These are phyloP conservation scores for Xestia ashworthii DNA, from an alignment of 2,888 invertebrate species.

Conservation along the genomic window DNA sequence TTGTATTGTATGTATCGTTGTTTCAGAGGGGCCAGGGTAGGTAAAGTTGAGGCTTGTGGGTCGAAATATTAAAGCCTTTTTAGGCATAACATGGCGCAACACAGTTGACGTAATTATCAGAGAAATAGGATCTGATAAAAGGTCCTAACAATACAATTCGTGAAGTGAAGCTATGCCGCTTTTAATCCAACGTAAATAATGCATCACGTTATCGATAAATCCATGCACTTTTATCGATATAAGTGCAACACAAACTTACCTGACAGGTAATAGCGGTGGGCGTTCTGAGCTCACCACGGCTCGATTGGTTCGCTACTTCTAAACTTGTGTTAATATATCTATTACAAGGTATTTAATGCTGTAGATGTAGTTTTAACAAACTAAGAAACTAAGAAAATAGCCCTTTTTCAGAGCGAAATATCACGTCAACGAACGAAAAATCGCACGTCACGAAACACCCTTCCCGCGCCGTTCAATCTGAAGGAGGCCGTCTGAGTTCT, in stretches of 20 bases:
- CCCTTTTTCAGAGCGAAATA: no score
- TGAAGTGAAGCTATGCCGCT: no score
- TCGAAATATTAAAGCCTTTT: neutral
- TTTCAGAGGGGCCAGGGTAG: neutral
- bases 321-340: slow-evolving; percentile 45
- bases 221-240: slow-evolving; percentile 37
- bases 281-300: slow-evolving; percentile 26
- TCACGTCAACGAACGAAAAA: no score
- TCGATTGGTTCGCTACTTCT: slow-evolving; percentile 33
- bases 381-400: neutral
- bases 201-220: slow-evolving; percentile 46
- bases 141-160: no score
- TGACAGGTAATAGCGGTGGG: slow-evolving; percentile 41
- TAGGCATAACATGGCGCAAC: no score
- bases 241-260: slow-evolving; percentile 16
- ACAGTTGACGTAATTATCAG: neutral
- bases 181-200: neutral
- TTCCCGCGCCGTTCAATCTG: no score
- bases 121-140: no score
- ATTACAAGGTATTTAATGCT: slow-evolving; percentile 19
- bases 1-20: no score
- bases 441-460: no score
- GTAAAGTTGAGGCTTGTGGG: neutral
- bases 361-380: neutral
- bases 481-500: no score